Percentiles rank a stretch among this genome's conserved stretches.
Evolutionary conservation across 1,140 invertebrate genomes (phyloP).

Genomic region (Brachionus koreanus): DNA sequence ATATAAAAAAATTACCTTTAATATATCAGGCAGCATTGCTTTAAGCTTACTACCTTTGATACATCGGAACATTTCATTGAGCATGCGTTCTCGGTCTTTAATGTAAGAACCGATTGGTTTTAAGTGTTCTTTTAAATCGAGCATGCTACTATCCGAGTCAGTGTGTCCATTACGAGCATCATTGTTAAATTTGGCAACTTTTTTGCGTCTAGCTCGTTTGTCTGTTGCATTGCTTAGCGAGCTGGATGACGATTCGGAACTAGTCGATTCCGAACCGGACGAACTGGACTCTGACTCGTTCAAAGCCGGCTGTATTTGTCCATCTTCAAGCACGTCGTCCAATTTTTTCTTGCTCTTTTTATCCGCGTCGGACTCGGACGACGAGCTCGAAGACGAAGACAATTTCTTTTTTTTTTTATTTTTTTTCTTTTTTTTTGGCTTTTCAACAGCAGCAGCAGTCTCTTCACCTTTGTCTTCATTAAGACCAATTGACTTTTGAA

Average conservation of each 20-base stretch:
- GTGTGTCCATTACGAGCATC: slow-evolving; percentile 24
- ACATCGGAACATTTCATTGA: slow-evolving; percentile 53
- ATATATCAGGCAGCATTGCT: slow-evolving; percentile 52
- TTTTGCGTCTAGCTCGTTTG: background rate
- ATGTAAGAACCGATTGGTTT: slow-evolving; percentile 51
- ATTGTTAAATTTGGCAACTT: background rate
- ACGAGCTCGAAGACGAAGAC: background rate
- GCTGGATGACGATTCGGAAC: background rate
- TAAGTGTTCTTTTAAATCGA: slow-evolving; percentile 52
- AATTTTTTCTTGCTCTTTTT: background rate
- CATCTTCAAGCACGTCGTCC: background rate
- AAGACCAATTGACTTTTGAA: slow-evolving; percentile 7
- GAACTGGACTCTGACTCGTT: background rate
- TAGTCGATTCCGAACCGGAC: background rate
- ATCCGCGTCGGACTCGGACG: background rate
- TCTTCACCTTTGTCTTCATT: background rate
- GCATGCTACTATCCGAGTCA: slow-evolving; percentile 35
- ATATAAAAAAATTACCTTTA: slow-evolving; percentile 49
- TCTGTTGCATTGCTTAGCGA: background rate
- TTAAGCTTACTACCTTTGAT: slow-evolving; percentile 51
- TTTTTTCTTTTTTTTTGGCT: background rate
- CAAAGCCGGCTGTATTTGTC: background rate
- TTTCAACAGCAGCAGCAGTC: background rate
- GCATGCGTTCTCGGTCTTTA: slow-evolving; percentile 49
- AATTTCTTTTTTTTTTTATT: background rate